Evolutionary conservation across 2,113 vertebrate genomes (phyloP), one percentile per base, ranked within the genome.

Genomic region (Semnornis frantzii): DNA sequence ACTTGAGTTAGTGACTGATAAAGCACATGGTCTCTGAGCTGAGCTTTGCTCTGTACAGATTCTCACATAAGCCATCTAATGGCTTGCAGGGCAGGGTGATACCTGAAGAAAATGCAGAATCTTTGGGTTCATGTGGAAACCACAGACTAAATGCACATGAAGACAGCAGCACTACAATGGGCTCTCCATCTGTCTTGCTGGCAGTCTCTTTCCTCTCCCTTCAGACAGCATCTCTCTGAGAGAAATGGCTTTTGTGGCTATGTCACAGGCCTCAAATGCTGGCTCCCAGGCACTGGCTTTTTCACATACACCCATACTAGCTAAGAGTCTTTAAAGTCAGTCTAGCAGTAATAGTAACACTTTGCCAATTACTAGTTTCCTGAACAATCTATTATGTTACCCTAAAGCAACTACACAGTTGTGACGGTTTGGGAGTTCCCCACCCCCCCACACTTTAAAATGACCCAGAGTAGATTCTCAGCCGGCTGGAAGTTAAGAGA

Each of bases 21-120:
- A 1, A 8, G 12, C 59, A 69, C 1, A 0, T 9, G 28, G 59
- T 55, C 34, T 57, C 54, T 15, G 13, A 62, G 65, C 81, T 70
- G 25, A 76, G 19, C 72, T 85, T 34, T 3, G 5, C 64, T 28
- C 50, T 62, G 80, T 57, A 17, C 31, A 44, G 44, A 10, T 34
- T 90, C 33, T 59, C 46, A 48, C 0, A 0, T 65, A 83, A 93
- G 55, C 28, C 50, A 48, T n/a, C 60, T 46, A 15, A 48, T 15
- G 30, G 65, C 39, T 66, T 30, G 54, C 50, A 60, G 69, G 69
- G 19, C 46, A 81, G 64, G 64, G 10, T 0, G 0, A 48, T 82
- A 82, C 59, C 27, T 57, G 20, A 7, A 5, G 46, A 52, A 72
- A 90, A 83, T 1, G 3, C n/a, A 28, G 37, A 69, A 34, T 25